Percentiles rank a stretch among this genome's conserved stretches.
Evolutionary conservation across 2,888 invertebrate genomes (phyloP).

Genomic region (Lamellibrachia satsuma): DNA sequence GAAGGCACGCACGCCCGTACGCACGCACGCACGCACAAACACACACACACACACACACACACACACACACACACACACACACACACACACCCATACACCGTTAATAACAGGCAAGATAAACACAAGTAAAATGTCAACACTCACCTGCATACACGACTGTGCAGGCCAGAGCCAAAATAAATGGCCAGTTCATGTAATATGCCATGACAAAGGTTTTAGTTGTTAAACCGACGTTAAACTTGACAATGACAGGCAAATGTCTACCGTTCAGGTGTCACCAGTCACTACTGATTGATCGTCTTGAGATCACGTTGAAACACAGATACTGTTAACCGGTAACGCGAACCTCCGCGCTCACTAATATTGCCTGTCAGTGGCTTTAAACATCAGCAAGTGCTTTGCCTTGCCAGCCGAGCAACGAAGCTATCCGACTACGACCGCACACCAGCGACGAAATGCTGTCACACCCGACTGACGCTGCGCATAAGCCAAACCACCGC

Average conservation of each 20-base stretch:
- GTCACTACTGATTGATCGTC: background rate
- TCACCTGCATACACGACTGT: background rate
- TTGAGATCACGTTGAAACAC: background rate
- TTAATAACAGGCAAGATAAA: background rate
- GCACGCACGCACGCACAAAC: background rate
- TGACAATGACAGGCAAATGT: background rate
- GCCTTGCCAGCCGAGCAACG: background rate
- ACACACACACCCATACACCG: background rate
- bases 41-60: background rate
- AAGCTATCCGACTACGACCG: background rate
- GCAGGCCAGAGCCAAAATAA: background rate
- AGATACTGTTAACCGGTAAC: background rate
- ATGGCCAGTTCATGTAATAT: background rate
- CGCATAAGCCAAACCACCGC: background rate
- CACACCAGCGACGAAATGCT: background rate
- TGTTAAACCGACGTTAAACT: background rate
- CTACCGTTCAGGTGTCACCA: background rate
- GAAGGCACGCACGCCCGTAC: background rate
- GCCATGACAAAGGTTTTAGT: background rate
- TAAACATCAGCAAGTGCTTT: background rate
- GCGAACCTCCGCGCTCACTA: background rate
- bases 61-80: background rate
- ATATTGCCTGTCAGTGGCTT: background rate
- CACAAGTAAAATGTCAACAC: background rate
- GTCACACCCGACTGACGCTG: slow-evolving; percentile 8